Base-by-base conservation (phyloP, 2,888 invertebrate genomes). In the Aricia artaxerxes region DNA sequence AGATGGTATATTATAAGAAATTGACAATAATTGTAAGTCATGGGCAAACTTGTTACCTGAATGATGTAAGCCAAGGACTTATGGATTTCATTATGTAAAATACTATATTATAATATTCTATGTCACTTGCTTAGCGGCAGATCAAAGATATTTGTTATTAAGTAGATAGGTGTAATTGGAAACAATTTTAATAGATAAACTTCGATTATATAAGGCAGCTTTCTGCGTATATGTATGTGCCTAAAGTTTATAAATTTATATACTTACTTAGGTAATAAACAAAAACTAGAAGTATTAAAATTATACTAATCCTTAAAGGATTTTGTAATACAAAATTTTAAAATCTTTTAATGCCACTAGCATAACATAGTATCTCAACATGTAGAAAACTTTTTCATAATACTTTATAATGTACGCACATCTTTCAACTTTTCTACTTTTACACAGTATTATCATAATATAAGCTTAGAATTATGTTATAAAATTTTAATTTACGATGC, bases 381-480 rank as follows among this genome's bases (percentile, higher is more conserved):
- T 35, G 11, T 35, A 35, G 35, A 24, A 35, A 69, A 35, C 49
- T 11, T 35, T 57, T 35, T 35, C 13, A 31, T 13, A 35, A 57
- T 53, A 6, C 9, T 31, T 53, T 35, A 16, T 57, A 16, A 13
- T 16, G 53, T 4, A 5, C 31, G 9, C 76, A 13, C 35, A 53
- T 24, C 75, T 35, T 38, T 53, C 31, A 6, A 53, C 53, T 35
- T 76, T 76, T 31, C 76, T 90, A 92, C 88, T 89, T 91, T 89
- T 91, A 87, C 88, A 91, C 88, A 89, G 89, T 91, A 88, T 90
- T 89, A 89, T 85, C 88, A 87, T 84, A 81, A 73, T 88, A 87
- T 86, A 75, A 13, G 49, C 35, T 75, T 31, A 75, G 53, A 53
- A 13, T 57, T 35, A 57, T 76, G 35, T 35, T 57, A 35, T 35